Evolutionary conservation across 92 coral and sea anemone genomes (phyloP).

Genomic region (Desmophyllum pertusum): DNA sequence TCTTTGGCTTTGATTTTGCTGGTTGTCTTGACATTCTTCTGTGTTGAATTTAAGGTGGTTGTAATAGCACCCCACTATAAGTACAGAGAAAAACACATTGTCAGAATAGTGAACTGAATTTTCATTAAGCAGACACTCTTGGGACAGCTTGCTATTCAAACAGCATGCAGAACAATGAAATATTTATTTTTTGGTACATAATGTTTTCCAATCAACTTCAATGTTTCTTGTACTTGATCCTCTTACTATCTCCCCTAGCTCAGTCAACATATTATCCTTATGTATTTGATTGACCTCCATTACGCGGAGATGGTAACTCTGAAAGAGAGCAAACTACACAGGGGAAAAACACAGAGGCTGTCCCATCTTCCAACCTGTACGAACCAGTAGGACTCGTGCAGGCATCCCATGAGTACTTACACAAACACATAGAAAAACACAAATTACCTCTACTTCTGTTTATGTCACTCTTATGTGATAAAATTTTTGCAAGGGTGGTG

Average conservation of each 20-base stretch:
- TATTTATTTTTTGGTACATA: neutral
- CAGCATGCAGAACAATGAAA: no score
- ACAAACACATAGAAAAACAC: no score
- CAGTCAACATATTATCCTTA: no score
- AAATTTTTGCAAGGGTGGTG: constrained; percentile 48
- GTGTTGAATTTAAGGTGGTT: neutral
- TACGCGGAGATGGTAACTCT: neutral
- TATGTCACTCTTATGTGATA: constrained; percentile 33
- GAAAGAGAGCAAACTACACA: neutral
- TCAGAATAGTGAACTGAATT: neutral
- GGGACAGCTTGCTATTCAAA: no score
- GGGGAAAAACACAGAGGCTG: neutral
- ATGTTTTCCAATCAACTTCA: neutral
- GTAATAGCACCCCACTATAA: constrained; percentile 11
- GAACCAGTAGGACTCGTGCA: no score
- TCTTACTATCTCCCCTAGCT: no score
- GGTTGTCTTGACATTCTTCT: constrained; percentile 4
- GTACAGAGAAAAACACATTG: no score
- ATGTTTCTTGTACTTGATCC: no score
- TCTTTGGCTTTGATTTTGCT: neutral
- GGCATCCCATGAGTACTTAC: no score
- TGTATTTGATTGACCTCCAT: no score
- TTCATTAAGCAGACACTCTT: no score
- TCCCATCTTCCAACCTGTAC: neutral
- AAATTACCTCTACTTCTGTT: no score